These are phyloP conservation scores for Harpagus bidentatus DNA, from an alignment of 2,113 vertebrate genomes.

Conservation along the genomic window DNA sequence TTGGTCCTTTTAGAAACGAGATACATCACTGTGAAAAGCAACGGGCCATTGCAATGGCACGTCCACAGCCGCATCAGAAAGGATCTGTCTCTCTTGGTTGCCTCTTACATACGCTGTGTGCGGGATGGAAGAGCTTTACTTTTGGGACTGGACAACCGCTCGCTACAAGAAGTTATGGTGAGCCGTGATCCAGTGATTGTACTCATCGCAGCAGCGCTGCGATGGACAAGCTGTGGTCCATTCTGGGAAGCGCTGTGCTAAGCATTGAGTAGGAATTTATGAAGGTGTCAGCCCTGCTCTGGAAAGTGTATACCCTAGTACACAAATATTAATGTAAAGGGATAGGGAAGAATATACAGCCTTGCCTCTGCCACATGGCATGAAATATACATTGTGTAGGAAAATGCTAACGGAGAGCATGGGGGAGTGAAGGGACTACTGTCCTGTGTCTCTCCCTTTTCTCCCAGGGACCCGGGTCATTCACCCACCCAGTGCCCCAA, in stretches of 20 bases:
- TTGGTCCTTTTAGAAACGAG: background rate
- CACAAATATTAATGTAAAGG: background rate
- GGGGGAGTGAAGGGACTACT: background rate
- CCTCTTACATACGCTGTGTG: rapidly evolving
- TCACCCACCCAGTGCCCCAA: background rate
- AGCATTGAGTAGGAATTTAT: background rate
- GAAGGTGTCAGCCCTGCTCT: background rate
- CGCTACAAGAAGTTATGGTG: background rate
- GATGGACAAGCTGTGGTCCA: background rate
- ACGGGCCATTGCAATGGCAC: background rate
- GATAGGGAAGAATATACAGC: background rate
- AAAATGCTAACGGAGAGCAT: background rate
- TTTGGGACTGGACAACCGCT: background rate
- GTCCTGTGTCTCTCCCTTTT: background rate
- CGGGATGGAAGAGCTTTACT: background rate
- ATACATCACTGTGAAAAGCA: background rate
- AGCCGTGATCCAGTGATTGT: background rate
- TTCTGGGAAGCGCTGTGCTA: background rate
- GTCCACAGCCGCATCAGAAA: background rate
- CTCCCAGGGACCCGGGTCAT: background rate
- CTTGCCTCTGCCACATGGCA: background rate
- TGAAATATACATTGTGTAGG: background rate
- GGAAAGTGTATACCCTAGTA: background rate
- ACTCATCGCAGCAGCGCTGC: background rate
- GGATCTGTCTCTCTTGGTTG: background rate